Percentiles rank a stretch among this genome's conserved stretches.
These are phyloP conservation scores for Seriola aureovittata DNA, from an alignment of 2,113 vertebrate species.

Conservation along the genomic window DNA sequence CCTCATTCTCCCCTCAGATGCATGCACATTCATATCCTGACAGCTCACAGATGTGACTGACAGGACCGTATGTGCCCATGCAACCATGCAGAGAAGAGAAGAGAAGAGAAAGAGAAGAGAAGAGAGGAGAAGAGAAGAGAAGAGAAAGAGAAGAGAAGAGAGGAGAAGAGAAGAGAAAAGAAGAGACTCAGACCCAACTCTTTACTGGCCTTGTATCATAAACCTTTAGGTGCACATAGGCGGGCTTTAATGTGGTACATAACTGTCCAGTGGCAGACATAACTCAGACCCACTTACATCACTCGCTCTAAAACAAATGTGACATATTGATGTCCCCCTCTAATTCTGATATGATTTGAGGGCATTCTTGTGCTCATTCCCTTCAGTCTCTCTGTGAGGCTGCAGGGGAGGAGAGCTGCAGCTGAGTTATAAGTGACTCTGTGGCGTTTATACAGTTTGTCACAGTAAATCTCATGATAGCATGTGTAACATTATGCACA, in stretches of 20 bases:
- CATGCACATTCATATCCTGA: constrained; percentile 75
- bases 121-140: not conserved
- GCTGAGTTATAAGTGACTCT: constrained; percentile 63
- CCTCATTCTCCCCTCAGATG: constrained; percentile 62
- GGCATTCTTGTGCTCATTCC: constrained; percentile 48
- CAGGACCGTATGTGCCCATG: constrained; percentile 76
- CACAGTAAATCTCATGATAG: constrained; percentile 66
- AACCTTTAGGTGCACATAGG: constrained; percentile 35
- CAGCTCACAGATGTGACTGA: constrained; percentile 82
- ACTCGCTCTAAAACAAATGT: constrained; percentile 62
- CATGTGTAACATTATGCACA: constrained; percentile 49
- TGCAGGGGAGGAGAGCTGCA: constrained; percentile 11
- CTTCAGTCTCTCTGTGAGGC: constrained; percentile 36
- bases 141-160: constrained; percentile 1
- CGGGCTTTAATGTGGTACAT: constrained; percentile 23
- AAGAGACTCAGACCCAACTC: not conserved
- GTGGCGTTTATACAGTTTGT: constrained; percentile 63
- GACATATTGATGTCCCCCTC: constrained; percentile 61
- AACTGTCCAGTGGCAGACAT: constrained; percentile 48
- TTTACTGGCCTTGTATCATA: constrained; percentile 39
- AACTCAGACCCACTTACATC: constrained; percentile 62
- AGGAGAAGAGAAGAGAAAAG: not conserved
- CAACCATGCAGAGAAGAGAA: constrained; percentile 62
- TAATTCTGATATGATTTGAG: constrained; percentile 65
- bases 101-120: constrained; percentile 9